These are phyloP conservation scores for Panthera tigris DNA, from an alignment of 2,113 vertebrate species.

Conservation along the genomic window DNA sequence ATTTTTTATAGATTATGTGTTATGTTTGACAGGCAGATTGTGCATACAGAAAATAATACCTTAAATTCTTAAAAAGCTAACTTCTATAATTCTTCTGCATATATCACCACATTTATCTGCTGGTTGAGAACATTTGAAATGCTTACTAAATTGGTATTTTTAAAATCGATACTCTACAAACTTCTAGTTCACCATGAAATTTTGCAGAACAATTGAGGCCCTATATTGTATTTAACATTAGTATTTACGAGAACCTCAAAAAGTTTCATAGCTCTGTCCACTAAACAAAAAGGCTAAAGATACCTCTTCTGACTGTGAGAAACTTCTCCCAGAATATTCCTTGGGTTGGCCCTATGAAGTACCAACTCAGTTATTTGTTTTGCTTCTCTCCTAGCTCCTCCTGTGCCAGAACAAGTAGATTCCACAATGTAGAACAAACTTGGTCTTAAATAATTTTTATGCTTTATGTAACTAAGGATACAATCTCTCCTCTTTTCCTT, in stretches of 20 bases:
- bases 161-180: not conserved
- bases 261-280: not conserved
- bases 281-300: not conserved
- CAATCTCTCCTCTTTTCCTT: not conserved
- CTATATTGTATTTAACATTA: not conserved
- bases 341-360: not conserved
- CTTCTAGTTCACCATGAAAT: not conserved
- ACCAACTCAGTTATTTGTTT: not conserved
- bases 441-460: not conserved
- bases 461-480: no score
- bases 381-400: not conserved
- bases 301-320: not conserved
- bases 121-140: not conserved
- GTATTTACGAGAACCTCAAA: not conserved
- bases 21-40: not conserved
- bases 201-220: not conserved
- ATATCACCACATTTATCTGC: not conserved
- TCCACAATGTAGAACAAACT: not conserved
- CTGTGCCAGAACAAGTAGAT: not conserved
- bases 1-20: not conserved
- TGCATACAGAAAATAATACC: not conserved
- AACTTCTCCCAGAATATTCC: not conserved
- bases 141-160: not conserved
- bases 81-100: not conserved
- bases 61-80: not conserved